Evolutionary conservation across 92 coral and sea anemone species (phyloP), one percentile per base, ranked within the genome.

Genomic region (Parazoanthus darwini): DNA sequence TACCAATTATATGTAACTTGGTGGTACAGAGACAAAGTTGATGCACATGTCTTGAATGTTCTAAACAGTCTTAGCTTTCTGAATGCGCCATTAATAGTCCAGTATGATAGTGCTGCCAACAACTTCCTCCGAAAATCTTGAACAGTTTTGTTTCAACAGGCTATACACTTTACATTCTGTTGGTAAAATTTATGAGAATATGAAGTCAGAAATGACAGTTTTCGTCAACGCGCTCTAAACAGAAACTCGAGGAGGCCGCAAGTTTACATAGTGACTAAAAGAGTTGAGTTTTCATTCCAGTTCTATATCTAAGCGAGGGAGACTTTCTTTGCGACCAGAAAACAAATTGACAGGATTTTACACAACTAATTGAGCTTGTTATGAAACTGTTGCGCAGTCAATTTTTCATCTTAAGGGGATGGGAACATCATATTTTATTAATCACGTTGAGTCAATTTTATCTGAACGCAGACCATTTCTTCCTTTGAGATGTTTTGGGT

Each of bases 131-230:
- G 22, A 84, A 22, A 84, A 84, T 54, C 59, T 54, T 54, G 38
- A 70, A 44, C 13, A 7, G 71, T 84, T n/a, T 84, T 26, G 20
- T 8, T 48, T 20, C 7, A 63, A 22, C 42, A 26, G 16, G 11
- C 29, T 39, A 10, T 65, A 44, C 38, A 46, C 66, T 46, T 70
- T 42, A 46, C 87, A 70, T 71, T 74, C 43, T 84, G 65, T 71
- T 72, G 70, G 46, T 48, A 26, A 71, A 46, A 71, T 71, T 71
- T 84, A 70, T 29, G 67, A 84, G 87, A 22, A n/a, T 84, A 68
- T 71, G 87, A 71, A 84, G 20, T n/a, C 56, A 48, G n/a, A 74
- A 68, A 84, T 71, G 87, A 84, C 79, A 84, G 79, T 71, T 84
- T 84, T 84, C 78, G 87, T 84, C 79, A 84, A 43, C 87, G 70